Evolutionary conservation across 2,113 vertebrate species (phyloP).

Genomic region (Octodon degus): DNA sequence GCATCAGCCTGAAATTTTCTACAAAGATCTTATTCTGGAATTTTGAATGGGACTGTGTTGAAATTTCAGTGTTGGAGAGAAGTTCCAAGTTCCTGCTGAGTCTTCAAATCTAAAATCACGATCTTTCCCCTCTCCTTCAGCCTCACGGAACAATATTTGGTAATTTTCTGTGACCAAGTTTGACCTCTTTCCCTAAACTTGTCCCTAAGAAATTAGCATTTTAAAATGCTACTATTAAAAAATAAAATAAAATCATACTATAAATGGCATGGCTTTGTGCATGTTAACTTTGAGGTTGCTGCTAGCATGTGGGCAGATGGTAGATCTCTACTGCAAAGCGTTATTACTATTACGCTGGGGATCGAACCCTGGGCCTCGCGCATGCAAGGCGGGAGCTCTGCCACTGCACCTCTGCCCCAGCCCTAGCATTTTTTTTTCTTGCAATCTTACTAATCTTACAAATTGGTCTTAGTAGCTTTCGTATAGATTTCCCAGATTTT

Average conservation of each 20-base stretch:
- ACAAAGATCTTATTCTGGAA: neutral
- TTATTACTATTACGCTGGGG: neutral
- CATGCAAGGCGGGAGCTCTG: neutral
- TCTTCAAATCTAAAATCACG: neutral
- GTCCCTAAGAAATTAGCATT: neutral
- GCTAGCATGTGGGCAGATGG: neutral
- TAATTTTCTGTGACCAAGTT: neutral
- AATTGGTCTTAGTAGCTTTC: neutral
- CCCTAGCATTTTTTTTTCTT: neutral
- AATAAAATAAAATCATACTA: neutral
- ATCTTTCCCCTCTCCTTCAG: neutral
- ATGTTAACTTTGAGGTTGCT: constrained; percentile 1
- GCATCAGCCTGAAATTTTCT: neutral
- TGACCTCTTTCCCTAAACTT: constrained; percentile 22
- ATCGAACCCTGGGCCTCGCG: neutral
- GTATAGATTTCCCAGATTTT: neutral
- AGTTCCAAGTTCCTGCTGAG: neutral
- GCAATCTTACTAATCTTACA: neutral
- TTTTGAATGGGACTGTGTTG: constrained; percentile 24
- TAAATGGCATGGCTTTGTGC: neutral
- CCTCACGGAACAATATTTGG: neutral
- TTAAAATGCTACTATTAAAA: neutral
- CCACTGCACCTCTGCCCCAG: neutral
- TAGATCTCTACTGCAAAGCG: neutral
- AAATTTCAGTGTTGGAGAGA: neutral